Conservation (phyloP, 2,113 vertebrate genomes). For the Python bivittatus region DNA sequence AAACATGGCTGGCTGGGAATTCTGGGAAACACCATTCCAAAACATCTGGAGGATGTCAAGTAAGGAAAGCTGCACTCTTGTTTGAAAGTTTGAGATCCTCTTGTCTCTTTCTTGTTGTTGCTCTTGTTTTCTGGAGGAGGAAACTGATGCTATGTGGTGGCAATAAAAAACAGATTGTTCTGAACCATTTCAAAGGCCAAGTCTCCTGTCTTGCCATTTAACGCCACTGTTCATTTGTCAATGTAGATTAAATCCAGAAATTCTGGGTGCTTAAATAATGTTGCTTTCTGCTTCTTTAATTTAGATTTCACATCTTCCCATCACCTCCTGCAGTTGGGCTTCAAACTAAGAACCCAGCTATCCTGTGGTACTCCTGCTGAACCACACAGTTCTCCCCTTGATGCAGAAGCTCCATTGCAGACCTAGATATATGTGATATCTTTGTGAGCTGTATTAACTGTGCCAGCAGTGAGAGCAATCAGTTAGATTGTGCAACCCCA, state of each 20-base stretch:
- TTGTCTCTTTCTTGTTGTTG: background rate
- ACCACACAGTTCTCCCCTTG: background rate
- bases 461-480: background rate
- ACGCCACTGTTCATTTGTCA: background rate
- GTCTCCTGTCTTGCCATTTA: background rate
- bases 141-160: no score
- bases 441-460: background rate
- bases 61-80: background rate
- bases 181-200: background rate
- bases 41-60: background rate
- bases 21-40: background rate
- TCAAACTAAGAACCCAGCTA: background rate
- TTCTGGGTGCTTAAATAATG: background rate
- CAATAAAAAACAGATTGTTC: background rate
- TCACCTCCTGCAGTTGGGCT: background rate
- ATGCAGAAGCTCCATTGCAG: background rate
- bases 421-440: background rate
- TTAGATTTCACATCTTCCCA: background rate
- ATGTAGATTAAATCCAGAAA: background rate
- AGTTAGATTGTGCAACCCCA: background rate
- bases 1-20: background rate
- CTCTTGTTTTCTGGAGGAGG: background rate
- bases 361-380: background rate
- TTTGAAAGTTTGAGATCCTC: background rate
- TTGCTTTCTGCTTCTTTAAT: background rate